A percentile compares a stretch with the other conserved stretches of the same genome.
Conservation (phyloP, 2,113 vertebrate genomes). For the Hippoglossus stenolepis region DNA sequence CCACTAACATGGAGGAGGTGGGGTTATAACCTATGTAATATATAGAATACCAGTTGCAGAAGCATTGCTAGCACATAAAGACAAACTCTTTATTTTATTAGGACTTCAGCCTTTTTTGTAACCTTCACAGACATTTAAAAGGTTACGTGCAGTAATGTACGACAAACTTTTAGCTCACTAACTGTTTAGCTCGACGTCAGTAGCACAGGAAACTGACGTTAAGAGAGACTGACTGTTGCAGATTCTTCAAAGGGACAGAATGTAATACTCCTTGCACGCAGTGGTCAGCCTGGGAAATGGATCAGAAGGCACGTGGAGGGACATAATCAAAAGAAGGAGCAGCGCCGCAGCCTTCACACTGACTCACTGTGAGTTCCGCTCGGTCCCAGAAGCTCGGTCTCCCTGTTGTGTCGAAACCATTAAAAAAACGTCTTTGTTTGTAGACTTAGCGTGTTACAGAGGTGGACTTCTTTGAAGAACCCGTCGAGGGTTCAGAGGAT, state of each 20-base stretch:
- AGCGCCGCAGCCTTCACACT: not conserved
- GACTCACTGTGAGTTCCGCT: constrained; percentile 1
- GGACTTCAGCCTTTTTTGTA: not conserved
- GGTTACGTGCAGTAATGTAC: no score
- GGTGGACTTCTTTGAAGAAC: not conserved
- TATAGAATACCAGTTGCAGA: not conserved
- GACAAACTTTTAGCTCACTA: not conserved
- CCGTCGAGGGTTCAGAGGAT: not conserved
- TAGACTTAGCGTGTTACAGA: not conserved
- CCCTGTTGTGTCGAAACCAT: not conserved
- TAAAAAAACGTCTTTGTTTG: not conserved
- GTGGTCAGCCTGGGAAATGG: constrained; percentile 32
- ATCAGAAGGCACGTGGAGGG: constrained; percentile 30
- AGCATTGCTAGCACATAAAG: not conserved
- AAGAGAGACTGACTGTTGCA: constrained; percentile 26
- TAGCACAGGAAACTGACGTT: not conserved
- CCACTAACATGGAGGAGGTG: not conserved
- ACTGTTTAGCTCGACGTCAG: no score
- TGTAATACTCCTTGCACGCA: constrained; percentile 7
- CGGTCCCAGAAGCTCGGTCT: not conserved
- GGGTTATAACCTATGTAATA: not conserved
- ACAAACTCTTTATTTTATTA: not conserved
- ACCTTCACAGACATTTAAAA: not conserved
- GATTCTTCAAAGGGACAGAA: constrained; percentile 33
- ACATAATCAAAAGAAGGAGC: constrained; percentile 22